These are phyloP conservation scores for Acanthurus tractus DNA, from an alignment of 2,797 vertebrate species.

Conservation along the genomic window DNA sequence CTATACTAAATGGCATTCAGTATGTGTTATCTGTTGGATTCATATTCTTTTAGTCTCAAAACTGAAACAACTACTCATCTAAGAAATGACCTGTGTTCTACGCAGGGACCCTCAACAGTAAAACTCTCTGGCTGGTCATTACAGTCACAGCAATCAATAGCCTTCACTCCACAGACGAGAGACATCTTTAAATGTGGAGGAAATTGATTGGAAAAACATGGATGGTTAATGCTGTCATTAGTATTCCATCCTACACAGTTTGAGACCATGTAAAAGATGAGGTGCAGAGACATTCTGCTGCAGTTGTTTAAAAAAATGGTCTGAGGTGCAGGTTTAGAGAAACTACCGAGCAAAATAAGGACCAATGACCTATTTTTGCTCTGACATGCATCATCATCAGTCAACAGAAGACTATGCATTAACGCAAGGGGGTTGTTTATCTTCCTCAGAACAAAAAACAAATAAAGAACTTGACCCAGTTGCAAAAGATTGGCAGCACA, in stretches of 20 bases:
- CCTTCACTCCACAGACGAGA: slow-evolving; percentile 1
- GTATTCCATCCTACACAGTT: slow-evolving; percentile 12
- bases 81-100: neutral
- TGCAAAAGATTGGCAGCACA: neutral
- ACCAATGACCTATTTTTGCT: slow-evolving; percentile 1
- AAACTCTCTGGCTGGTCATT: slow-evolving; percentile 6
- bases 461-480: neutral
- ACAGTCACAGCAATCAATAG: slow-evolving; percentile 28
- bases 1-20: too few species aligned
- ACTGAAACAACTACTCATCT: neutral
- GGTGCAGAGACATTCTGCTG: slow-evolving; percentile 14
- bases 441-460: neutral
- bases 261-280: slow-evolving; percentile 18
- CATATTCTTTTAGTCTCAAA: neutral
- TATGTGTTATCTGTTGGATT: neutral
- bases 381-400: neutral
- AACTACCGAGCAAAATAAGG: slow-evolving; percentile 15
- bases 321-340: slow-evolving; percentile 8
- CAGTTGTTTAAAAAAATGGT: slow-evolving; percentile 2
- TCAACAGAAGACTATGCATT: neutral
- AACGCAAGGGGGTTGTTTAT: neutral
- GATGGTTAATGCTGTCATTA: slow-evolving; percentile 29
- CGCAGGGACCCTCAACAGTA: neutral
- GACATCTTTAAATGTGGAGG: slow-evolving; percentile 22
- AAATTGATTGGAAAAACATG: slow-evolving; percentile 25